Evolutionary conservation across 1,140 invertebrate genomes (phyloP).

Genomic region (Diachasma alloeum): DNA sequence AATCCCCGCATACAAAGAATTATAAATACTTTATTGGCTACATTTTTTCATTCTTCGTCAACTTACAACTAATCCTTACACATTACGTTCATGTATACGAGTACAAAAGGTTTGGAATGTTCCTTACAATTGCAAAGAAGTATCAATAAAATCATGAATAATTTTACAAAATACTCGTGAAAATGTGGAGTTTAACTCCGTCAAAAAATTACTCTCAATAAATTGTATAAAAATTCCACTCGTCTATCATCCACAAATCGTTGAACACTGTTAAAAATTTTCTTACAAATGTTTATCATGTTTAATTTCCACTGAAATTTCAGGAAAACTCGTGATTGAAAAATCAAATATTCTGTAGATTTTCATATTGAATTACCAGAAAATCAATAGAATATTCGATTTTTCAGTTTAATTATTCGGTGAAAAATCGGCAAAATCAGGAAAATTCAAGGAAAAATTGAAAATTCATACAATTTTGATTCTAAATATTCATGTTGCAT

Average conservation of each 20-base stretch:
- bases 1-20: slow-evolving; percentile 9
- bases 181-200: background rate
- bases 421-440: too few species aligned
- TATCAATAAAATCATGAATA: background rate
- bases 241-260: background rate
- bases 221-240: background rate
- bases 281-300: too few species aligned
- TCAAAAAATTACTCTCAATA: background rate
- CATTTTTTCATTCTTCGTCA: background rate
- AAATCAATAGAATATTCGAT: too few species aligned
- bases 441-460: too few species aligned
- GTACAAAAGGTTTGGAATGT: background rate
- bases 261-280: background rate
- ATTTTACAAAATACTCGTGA: background rate
- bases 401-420: too few species aligned
- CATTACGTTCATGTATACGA: slow-evolving; percentile 15
- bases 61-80: background rate
- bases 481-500: too few species aligned
- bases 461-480: too few species aligned
- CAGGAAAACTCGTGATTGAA: too few species aligned
- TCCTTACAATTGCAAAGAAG: background rate
- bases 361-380: too few species aligned
- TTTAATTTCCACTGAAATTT: too few species aligned
- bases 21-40: slow-evolving; percentile 27
- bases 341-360: too few species aligned